Conservation (phyloP, 2,888 invertebrate genomes). For the Sthenelais limicola region DNA sequence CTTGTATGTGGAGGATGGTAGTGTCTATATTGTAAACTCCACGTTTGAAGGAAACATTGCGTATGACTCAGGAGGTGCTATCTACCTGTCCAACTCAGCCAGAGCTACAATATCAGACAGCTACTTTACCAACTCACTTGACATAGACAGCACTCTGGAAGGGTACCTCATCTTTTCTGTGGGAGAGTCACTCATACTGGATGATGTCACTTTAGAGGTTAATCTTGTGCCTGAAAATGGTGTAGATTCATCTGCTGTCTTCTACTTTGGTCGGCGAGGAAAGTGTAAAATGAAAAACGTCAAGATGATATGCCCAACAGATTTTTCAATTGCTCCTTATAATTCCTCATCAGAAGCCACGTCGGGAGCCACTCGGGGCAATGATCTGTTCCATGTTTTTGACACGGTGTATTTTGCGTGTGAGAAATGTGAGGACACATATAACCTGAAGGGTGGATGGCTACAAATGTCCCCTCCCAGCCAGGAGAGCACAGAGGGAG, state of each 20-base stretch:
- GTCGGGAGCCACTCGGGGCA: not conserved
- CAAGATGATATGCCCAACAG: constrained; percentile 1
- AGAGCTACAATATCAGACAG: not conserved
- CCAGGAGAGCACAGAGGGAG: not conserved
- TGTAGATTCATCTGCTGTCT: constrained; percentile 6
- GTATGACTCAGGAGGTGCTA: not conserved
- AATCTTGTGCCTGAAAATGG: not conserved
- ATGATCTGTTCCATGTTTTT: not conserved
- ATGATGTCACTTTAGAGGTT: not conserved
- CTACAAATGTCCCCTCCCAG: not conserved
- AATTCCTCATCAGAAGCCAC: constrained; percentile 10
- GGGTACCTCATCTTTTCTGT: constrained; percentile 11
- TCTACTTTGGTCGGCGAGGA: not conserved
- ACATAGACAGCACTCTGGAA: constrained; percentile 9
- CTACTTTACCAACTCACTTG: not conserved
- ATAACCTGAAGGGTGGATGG: not conserved
- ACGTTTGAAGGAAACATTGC: not conserved
- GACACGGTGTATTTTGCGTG: constrained; percentile 16
- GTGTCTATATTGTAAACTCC: not conserved
- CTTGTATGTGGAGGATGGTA: not conserved
- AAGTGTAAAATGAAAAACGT: not conserved
- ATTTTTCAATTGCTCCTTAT: not conserved
- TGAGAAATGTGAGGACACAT: constrained; percentile 15
- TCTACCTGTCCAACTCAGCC: not conserved
- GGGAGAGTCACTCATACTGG: not conserved